Conservation (phyloP, 2,888 invertebrate species). For the Timema cristinae region DNA sequence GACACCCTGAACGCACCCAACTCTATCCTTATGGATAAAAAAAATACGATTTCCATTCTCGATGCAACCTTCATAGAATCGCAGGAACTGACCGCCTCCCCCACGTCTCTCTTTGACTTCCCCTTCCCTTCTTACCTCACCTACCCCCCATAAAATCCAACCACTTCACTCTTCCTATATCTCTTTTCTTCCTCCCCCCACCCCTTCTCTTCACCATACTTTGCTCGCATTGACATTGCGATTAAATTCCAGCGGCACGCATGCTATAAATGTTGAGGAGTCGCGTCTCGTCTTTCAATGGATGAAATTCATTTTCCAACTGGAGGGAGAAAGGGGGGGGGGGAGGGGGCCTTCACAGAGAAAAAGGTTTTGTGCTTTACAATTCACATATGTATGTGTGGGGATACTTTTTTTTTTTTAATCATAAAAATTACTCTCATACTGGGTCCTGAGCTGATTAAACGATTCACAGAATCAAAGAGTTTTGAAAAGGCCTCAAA, state of each 20-base stretch:
- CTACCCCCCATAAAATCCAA: background rate
- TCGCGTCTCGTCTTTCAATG: slow-evolving; percentile 19
- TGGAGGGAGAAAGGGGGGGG: background rate
- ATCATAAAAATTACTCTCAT: no score
- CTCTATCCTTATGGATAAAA: no score
- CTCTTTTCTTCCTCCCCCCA: background rate
- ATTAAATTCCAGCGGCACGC: slow-evolving; percentile 26
- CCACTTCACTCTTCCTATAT: background rate
- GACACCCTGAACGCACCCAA: no score
- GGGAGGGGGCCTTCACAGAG: background rate
- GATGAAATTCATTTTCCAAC: slow-evolving; percentile 25
- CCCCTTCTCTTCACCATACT: background rate
- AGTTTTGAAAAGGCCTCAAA: background rate
- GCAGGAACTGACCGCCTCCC: background rate
- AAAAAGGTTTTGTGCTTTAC: no score
- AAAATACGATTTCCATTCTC: no score
- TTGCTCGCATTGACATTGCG: slow-evolving; percentile 14
- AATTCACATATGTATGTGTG: background rate
- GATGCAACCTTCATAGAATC: no score
- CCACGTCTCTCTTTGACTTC: background rate
- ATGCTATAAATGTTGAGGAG: background rate
- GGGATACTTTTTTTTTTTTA: background rate
- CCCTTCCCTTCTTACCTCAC: background rate
- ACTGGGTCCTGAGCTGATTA: no score
- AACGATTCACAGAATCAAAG: background rate